A percentile compares a stretch with the other conserved stretches of the same genome.
phyloP scores from a whole-genome alignment of 2,888 invertebrate species.

The Andrena bucephala region DNA sequence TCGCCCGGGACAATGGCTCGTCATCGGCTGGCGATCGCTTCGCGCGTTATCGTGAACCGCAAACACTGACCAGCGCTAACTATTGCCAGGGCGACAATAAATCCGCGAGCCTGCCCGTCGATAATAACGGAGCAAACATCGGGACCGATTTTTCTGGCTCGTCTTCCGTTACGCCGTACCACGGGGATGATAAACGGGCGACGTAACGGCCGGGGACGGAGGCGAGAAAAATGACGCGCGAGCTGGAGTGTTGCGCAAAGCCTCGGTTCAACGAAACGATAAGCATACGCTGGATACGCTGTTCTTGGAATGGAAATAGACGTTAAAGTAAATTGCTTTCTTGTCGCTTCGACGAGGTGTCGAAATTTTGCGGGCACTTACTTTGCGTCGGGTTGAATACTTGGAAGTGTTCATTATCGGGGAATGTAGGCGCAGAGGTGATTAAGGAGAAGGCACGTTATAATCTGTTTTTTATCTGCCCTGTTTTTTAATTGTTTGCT shows the following conservation, averaged over 20 bases:
- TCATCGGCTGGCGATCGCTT: slow-evolving; percentile 37
- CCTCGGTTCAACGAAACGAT: too few relatives aligned
- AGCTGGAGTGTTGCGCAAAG: too few relatives aligned
- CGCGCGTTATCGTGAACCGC: slow-evolving; percentile 47
- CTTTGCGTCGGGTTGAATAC: too few relatives aligned
- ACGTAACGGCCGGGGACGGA: background rate
- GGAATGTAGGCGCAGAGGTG: too few relatives aligned
- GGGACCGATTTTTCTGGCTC: slow-evolving; percentile 13
- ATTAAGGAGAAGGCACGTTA: too few relatives aligned
- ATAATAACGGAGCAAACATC: background rate
- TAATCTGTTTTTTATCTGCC: too few relatives aligned
- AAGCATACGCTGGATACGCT: too few relatives aligned
- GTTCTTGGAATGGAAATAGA: background rate
- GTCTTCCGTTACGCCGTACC: background rate
- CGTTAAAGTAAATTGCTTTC: slow-evolving; percentile 6
- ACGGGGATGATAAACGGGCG: background rate
- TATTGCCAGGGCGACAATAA: slow-evolving; percentile 27
- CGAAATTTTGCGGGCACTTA: too few relatives aligned
- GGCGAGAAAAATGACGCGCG: background rate
- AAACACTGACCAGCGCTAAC: slow-evolving; percentile 24
- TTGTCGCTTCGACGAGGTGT: too few relatives aligned
- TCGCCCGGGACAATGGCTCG: slow-evolving; percentile 30
- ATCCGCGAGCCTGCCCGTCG: background rate
- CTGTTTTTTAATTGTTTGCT: too few relatives aligned
- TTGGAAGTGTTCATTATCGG: too few relatives aligned